These are phyloP conservation scores for Ictalurus furcatus DNA, from an alignment of 2,113 vertebrate species.

Conservation along the genomic window DNA sequence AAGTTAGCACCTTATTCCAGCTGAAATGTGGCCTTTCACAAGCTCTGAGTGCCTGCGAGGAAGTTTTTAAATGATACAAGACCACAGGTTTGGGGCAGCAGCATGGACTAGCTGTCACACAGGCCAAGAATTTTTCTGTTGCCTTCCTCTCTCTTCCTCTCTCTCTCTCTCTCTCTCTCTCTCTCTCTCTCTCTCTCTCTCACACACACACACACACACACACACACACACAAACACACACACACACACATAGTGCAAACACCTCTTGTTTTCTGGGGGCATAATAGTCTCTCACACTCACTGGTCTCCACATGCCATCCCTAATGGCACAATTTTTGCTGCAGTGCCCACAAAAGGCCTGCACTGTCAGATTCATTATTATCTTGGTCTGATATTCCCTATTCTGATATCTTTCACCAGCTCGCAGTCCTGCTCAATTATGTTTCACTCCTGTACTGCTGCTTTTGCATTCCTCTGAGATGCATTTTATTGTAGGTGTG, in stretches of 20 bases:
- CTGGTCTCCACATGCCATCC: constrained; percentile 43
- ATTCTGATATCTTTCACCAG: constrained; percentile 49
- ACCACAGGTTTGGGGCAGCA: neutral
- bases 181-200: neutral
- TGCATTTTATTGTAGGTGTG: constrained; percentile 71
- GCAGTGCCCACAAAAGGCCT: constrained; percentile 48
- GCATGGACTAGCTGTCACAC: constrained; percentile 7
- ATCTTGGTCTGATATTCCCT: constrained; percentile 57
- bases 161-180: neutral
- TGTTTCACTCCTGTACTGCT: constrained; percentile 17
- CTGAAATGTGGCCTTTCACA: constrained; percentile 26
- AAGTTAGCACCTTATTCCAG: constrained; percentile 31
- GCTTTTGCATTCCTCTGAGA: constrained; percentile 50
- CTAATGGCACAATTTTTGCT: constrained; percentile 54
- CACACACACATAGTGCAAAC: constrained; percentile 6
- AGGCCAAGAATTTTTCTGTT: constrained; percentile 20
- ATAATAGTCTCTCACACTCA: constrained; percentile 54
- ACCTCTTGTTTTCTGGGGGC: constrained; percentile 40
- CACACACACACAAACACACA: neutral
- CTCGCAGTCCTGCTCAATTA: constrained; percentile 8
- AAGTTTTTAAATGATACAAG: constrained; percentile 14
- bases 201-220: neutral
- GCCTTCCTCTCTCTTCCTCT: neutral
- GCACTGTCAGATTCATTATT: constrained; percentile 58
- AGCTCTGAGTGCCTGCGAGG: constrained; percentile 4